These are phyloP conservation scores for Lepisosteus oculatus DNA, from an alignment of 2,113 vertebrate genomes.

Conservation along the genomic window DNA sequence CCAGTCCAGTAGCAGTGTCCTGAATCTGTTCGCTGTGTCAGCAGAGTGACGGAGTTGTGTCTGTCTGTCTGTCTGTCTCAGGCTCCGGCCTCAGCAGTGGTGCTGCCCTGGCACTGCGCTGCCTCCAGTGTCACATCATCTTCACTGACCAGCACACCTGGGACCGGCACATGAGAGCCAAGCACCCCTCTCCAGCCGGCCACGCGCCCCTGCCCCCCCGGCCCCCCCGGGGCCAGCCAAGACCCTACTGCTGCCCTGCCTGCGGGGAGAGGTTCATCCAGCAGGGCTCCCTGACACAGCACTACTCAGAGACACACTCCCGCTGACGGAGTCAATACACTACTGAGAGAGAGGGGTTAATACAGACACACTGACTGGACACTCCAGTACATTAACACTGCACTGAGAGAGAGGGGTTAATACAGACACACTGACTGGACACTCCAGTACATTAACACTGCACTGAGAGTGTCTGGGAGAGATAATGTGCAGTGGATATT, in stretches of 20 bases:
- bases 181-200: slow-evolving; percentile 12
- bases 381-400: no score
- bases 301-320: slow-evolving; percentile 11
- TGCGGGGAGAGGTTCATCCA: slow-evolving; percentile 27
- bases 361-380: no score
- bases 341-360: no score
- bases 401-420: no score
- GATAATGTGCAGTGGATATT: neutral
- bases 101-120: slow-evolving; percentile 5
- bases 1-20: no score
- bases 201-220: neutral
- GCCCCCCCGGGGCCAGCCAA: slow-evolving; percentile 12
- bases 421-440: no score
- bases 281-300: slow-evolving; percentile 16
- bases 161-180: slow-evolving; percentile 22
- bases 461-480: no score
- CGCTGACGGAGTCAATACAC: neutral
- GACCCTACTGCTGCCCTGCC: slow-evolving; percentile 14
- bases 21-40: no score
- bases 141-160: slow-evolving; percentile 21
- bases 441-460: no score
- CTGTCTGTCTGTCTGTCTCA: neutral
- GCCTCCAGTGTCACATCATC: slow-evolving; percentile 19
- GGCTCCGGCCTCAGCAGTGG: neutral
- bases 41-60: neutral